Evolutionary conservation across 2,113 vertebrate genomes (phyloP), one percentile per base, ranked within the genome.

Genomic region (Silurus meridionalis): DNA sequence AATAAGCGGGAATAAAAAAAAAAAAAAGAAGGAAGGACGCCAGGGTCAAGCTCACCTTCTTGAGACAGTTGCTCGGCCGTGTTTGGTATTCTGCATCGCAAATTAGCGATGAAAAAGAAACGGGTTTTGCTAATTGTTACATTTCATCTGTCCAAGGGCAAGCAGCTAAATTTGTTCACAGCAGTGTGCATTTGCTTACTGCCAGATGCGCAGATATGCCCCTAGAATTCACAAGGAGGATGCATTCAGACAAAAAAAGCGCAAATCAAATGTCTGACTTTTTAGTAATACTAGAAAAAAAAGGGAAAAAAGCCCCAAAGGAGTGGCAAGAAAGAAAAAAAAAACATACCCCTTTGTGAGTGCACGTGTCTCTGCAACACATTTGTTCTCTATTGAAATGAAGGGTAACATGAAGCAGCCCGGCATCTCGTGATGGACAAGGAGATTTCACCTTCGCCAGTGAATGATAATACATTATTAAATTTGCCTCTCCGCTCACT

Each of bases 401-500:
- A 94, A 94, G 93, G 93, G 93, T 93, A 95, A 95, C 94, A 94
- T 94, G 94, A 97, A 97, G 97, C 96, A 96, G 94, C 91, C 91
- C 91, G 92, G 89, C 91, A 92, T 92, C 89, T 92, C 94, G 95
- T 97, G 96, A 96, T 96, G 96, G 97, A 97, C 96, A 97, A 96
- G 96, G 96, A 98, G 96, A 97, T 97, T 98, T 99, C 98, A 99
- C 97, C 98, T 99, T 99, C 96, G 97, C 97, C 96, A 97, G 97
- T 97, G 97, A 98, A 98, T 97, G 98, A 99, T 98, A 98, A 99
- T 99, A 96, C 97, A 99, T 99, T 99, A 99, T 99, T 99, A 99
- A 99, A 99, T 99, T 98, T 98, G 97, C 98, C 97, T 98, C 97
- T 96, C 97, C 96, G 96, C 96, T 97, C 96, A 97, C 96, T 96